Percentiles rank a stretch among this genome's conserved stretches.
phyloP scores from a whole-genome alignment of 1,140 invertebrate species.

The Drosophila chauvacae region DNA sequence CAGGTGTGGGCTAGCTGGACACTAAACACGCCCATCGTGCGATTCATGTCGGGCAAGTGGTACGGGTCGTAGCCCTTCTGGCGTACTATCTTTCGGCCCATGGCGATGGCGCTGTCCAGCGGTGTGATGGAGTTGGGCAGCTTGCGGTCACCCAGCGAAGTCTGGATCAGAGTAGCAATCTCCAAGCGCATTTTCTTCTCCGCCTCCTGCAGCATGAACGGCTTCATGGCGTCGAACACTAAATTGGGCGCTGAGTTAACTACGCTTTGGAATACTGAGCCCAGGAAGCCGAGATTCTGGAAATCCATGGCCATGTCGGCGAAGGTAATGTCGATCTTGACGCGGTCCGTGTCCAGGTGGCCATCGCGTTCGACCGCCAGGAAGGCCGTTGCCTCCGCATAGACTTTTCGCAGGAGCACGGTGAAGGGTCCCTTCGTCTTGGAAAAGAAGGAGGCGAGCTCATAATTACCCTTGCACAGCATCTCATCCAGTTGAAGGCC shows the following conservation, averaged over 20 bases:
- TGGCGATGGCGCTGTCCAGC: conserved; percentile 91
- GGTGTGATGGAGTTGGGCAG: conserved; percentile 94
- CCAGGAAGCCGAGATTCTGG: conserved; percentile 91
- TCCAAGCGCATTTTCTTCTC: conserved; percentile 89
- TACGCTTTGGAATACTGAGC: conserved; percentile 90
- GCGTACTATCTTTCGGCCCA: conserved; percentile 89
- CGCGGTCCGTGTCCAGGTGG: conserved; percentile 90
- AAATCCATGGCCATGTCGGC: conserved; percentile 92
- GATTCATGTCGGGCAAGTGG: conserved; percentile 89
- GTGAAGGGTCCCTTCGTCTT: conserved; percentile 90
- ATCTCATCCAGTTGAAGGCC: conserved; percentile 89
- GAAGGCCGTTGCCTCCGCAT: conserved; percentile 87
- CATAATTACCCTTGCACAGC: conserved; percentile 91
- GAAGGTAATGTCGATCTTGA: conserved; percentile 92
- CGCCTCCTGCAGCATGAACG: conserved; percentile 91
- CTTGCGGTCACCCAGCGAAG: conserved; percentile 88
- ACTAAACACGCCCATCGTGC: conserved; percentile 88
- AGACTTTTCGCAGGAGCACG: conserved; percentile 89
- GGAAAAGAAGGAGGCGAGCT: conserved; percentile 89
- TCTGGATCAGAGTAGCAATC: conserved; percentile 88
- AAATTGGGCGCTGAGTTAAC: conserved; percentile 92
- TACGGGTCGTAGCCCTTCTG: conserved; percentile 90
- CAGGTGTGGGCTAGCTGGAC: conserved; percentile 90
- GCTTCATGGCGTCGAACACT: conserved; percentile 93
- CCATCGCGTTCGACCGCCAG: conserved; percentile 90